phyloP scores from a whole-genome alignment of 2,888 invertebrate species.

The Iphiclides podalirius region DNA sequence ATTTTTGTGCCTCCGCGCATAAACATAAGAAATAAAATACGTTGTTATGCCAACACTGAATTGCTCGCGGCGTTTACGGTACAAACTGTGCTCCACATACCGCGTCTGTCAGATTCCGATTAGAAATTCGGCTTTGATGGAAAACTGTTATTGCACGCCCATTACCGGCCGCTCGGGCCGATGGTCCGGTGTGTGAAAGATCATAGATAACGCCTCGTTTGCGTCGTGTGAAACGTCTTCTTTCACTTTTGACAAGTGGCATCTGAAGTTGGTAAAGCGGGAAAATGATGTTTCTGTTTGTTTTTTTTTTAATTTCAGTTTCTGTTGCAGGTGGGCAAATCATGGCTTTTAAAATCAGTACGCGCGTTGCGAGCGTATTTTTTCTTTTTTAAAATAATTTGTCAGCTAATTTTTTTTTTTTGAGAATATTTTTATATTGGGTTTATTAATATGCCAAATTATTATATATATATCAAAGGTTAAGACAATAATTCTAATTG shows the following conservation, averaged over 20 bases:
- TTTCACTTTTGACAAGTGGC: constrained; percentile 22
- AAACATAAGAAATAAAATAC: constrained; percentile 37
- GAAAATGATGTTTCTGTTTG: constrained; percentile 5
- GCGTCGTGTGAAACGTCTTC: constrained; percentile 20
- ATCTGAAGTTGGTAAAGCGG: constrained; percentile 1
- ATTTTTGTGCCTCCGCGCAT: constrained; percentile 23
- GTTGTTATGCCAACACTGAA: constrained; percentile 38
- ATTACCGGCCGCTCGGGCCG: constrained; percentile 35
- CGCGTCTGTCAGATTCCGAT: constrained; percentile 54
- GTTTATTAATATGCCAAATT: no score
- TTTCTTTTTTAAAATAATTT: no score
- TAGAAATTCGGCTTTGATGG: constrained; percentile 65
- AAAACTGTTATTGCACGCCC: constrained; percentile 57
- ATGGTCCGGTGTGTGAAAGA: constrained; percentile 24
- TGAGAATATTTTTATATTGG: no score
- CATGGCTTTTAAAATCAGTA: no score
- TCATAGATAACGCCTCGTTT: constrained; percentile 35
- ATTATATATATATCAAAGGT: no score
- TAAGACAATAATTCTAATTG: no score
- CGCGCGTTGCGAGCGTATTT: no score
- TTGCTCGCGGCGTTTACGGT: constrained; percentile 61
- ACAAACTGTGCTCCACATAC: constrained; percentile 54
- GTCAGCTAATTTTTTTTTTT: no score
- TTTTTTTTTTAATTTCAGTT: constrained; percentile 6
- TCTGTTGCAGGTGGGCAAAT: not conserved